Conservation (phyloP, 1,140 invertebrate species). For the Eufriesea mexicana region DNA sequence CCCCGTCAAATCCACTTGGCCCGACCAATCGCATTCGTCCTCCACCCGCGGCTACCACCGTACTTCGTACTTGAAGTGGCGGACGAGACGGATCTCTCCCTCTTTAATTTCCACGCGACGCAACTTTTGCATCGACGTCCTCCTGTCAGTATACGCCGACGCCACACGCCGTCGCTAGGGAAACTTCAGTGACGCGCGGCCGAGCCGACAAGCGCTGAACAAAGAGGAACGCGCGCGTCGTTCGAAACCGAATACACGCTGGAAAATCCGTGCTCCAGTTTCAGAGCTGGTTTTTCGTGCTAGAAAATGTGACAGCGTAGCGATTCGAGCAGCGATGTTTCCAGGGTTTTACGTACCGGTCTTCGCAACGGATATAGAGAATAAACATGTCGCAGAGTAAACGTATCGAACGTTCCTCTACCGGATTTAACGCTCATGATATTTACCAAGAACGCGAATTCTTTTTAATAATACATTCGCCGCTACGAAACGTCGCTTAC, state of each 20-base stretch:
- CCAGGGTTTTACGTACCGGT: not conserved
- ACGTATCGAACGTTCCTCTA: not conserved
- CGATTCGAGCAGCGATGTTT: not conserved
- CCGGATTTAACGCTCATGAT: not conserved
- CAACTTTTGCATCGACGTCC: slow-evolving; percentile 55
- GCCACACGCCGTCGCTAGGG: slow-evolving; percentile 40
- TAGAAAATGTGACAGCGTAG: not conserved
- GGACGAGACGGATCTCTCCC: slow-evolving; percentile 61
- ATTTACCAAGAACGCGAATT: not conserved
- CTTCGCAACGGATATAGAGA: not conserved
- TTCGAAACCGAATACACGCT: not conserved
- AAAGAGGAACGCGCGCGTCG: slow-evolving; percentile 3
- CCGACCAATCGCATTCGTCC: slow-evolving; percentile 62
- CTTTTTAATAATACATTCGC: not conserved
- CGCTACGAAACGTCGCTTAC: no score
- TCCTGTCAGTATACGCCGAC: slow-evolving; percentile 37
- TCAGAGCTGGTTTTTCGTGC: not conserved
- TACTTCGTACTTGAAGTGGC: slow-evolving; percentile 57
- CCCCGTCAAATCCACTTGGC: slow-evolving; percentile 47
- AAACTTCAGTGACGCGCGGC: slow-evolving; percentile 46
- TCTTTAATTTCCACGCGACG: slow-evolving; percentile 61
- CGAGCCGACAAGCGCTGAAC: slow-evolving; percentile 2
- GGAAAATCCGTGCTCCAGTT: slow-evolving; percentile 42
- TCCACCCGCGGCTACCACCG: slow-evolving; percentile 38
- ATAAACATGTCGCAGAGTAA: not conserved